These are phyloP conservation scores for Pachycephala philippinensis DNA, from an alignment of 2,113 vertebrate genomes.

Conservation along the genomic window DNA sequence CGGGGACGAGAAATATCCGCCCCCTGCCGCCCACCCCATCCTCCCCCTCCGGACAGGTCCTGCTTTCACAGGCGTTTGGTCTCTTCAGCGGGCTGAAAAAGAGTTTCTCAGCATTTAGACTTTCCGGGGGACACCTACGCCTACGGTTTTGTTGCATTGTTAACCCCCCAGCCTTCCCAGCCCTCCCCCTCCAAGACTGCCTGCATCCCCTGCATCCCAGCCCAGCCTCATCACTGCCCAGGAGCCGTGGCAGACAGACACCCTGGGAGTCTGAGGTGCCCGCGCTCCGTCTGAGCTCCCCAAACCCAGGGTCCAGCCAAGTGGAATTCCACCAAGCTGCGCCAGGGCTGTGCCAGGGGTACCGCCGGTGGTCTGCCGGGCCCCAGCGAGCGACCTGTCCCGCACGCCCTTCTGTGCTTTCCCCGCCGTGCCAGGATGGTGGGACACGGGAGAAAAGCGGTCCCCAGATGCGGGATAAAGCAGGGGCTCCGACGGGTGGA, in stretches of 20 bases:
- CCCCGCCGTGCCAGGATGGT: rapidly evolving
- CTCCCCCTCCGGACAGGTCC: not conserved
- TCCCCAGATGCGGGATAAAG: too few relatives aligned
- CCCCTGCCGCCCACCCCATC: not conserved
- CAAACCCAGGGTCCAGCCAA: not conserved
- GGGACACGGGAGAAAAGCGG: not conserved
- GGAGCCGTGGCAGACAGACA: not conserved
- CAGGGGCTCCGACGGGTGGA: not conserved
- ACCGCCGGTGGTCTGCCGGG: not conserved
- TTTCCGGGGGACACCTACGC: not conserved
- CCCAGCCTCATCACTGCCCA: not conserved
- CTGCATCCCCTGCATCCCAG: not conserved
- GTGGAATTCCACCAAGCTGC: not conserved
- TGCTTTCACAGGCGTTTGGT: not conserved
- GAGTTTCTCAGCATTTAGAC: not conserved
- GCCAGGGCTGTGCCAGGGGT: not conserved
- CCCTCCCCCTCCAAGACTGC: too few relatives aligned
- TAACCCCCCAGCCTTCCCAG: rapidly evolving
- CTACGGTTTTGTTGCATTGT: not conserved
- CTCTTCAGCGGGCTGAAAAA: not conserved
- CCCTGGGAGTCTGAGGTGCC: not conserved
- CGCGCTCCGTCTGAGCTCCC: not conserved
- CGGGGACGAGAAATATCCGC: not conserved
- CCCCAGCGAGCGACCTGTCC: not conserved
- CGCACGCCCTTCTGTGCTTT: rapidly evolving